These are phyloP conservation scores for Thalassoma bifasciatum DNA, from an alignment of 2,113 vertebrate species.

Conservation along the genomic window DNA sequence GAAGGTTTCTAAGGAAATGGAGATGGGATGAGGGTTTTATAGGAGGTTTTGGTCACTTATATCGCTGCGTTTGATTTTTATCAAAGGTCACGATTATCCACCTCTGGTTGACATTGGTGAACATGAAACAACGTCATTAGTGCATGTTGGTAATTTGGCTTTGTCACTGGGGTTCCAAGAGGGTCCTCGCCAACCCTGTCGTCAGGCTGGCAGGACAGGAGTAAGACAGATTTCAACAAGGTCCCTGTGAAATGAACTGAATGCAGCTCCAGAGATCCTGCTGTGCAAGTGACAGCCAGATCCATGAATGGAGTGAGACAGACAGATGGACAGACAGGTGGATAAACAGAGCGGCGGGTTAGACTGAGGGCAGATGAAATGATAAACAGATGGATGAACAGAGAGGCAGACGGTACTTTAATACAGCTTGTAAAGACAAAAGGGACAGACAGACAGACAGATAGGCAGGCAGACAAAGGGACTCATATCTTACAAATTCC, in stretches of 20 bases:
- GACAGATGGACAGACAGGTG: conserved; percentile 69
- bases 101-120: no score
- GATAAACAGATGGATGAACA: conserved; percentile 59
- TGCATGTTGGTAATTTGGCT: no score
- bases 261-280: conserved; percentile 14
- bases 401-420: conserved; percentile 42
- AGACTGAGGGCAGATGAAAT: conserved; percentile 46
- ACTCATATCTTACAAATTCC: no score
- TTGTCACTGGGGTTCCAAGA: no score
- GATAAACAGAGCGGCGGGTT: conserved; percentile 59
- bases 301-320: conserved; percentile 39
- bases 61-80: no score
- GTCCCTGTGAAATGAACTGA: not conserved
- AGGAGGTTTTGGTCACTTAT: no score
- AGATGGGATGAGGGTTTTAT: no score
- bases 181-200: no score
- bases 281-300: conserved; percentile 43
- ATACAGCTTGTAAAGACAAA: conserved; percentile 47
- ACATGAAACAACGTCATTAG: no score
- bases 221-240: not conserved
- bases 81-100: no score
- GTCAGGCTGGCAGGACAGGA: no score
- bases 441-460: conserved; percentile 21
- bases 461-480: not conserved
- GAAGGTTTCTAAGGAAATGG: no score